Conservation (phyloP, 2,113 vertebrate species). For the human region DNA sequence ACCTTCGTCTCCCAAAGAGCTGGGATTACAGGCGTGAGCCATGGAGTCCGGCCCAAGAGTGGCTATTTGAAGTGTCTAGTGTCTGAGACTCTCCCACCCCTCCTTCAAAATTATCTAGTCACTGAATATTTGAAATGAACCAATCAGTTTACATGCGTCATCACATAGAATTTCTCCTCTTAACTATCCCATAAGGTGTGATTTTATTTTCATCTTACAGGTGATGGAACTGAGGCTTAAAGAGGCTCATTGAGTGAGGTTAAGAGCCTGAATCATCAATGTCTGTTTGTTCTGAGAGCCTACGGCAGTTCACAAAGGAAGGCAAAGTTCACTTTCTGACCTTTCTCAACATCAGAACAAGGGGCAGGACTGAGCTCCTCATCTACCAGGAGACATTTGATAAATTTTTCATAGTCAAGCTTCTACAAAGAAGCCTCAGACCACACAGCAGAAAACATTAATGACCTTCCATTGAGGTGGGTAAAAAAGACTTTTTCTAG, state of each 20-base stretch:
- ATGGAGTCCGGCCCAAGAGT: no score
- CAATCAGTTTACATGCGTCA: not conserved
- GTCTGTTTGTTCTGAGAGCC: not conserved
- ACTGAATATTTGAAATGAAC: not conserved
- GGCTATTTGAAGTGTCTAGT: not conserved
- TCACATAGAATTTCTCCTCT: not conserved
- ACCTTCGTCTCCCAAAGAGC: no score
- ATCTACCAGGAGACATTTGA: not conserved
- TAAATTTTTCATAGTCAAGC: not conserved
- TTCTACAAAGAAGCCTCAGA: not conserved
- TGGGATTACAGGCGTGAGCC: no score
- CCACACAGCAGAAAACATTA: not conserved
- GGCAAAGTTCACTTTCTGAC: not conserved
- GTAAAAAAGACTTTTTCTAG: not conserved
- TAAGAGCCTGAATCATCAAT: not conserved
- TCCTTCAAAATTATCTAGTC: not conserved
- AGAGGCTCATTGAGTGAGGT: not conserved
- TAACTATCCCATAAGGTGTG: not conserved
- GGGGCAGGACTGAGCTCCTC: not conserved
- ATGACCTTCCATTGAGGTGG: not conserved
- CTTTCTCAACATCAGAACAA: not conserved
- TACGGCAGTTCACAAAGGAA: not conserved
- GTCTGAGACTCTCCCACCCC: not conserved
- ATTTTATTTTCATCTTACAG: not conserved
- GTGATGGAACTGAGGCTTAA: not conserved